Evolutionary conservation across 2,797 vertebrate genomes (phyloP).

Genomic region (Smutsia temminckii): DNA sequence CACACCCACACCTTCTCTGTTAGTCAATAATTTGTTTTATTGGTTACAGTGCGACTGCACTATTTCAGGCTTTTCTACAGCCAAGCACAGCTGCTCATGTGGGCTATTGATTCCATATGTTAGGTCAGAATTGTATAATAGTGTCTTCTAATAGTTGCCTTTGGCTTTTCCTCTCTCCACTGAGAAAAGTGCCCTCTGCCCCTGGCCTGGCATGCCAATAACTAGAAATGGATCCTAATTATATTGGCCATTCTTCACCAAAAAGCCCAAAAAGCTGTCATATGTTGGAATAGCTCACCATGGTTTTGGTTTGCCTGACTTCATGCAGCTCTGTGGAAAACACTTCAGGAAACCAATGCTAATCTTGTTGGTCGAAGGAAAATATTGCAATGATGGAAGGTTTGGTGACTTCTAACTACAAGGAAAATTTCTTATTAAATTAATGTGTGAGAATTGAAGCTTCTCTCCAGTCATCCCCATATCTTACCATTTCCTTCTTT

Average conservation of each 20-base stretch:
- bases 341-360: conserved; percentile 72
- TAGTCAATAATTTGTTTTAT: conserved; percentile 85
- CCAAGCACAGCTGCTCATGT: conserved; percentile 84
- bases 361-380: conserved; percentile 75
- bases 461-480: neutral
- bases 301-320: conserved; percentile 71
- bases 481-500: neutral
- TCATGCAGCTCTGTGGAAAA: conserved; percentile 76
- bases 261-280: conserved; percentile 80
- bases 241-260: conserved; percentile 80
- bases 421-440: conserved; percentile 68
- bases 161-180: conserved; percentile 86
- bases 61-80: conserved; percentile 81
- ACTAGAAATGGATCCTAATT: conserved; percentile 86
- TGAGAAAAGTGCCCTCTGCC: conserved; percentile 82
- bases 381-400: conserved; percentile 66
- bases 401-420: conserved; percentile 69
- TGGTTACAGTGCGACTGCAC: conserved; percentile 82
- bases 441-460: conserved; percentile 70
- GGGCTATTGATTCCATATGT: conserved; percentile 88
- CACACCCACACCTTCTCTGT: conserved; percentile 68
- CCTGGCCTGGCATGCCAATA: conserved; percentile 81
- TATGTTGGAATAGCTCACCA: conserved; percentile 78
- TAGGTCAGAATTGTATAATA: conserved; percentile 84
- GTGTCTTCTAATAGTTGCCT: conserved; percentile 85